Base-by-base conservation (phyloP, 2,113 vertebrate genomes). In the Nothobranchius furzeri region DNA sequence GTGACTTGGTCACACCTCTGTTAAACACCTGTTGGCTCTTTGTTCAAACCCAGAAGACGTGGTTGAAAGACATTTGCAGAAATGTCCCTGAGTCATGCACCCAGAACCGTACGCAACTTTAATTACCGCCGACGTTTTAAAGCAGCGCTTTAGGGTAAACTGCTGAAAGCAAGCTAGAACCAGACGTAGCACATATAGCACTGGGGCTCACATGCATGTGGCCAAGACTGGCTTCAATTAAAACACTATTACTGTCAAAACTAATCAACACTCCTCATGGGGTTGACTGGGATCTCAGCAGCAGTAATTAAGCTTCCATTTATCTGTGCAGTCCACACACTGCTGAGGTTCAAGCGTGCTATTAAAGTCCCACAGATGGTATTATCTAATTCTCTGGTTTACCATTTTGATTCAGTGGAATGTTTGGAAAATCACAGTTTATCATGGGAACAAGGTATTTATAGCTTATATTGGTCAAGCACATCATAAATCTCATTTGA, bases 191-290 rank as follows among this genome's bases (percentile, higher is more conserved):
- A 79, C 83, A 61, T 81, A 79, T 61, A 81, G 72, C 73, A 77
- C 66, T 53, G 17, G 59, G 2, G 56, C 81, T 81, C 81, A 76
- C 85, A 75, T 86, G 70, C 68, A 73, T 88, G 80, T 70, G 82
- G 81, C 83, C 12, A n/a, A 48, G 77, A 43, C 86, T 90, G 88
- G 81, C 82, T 88, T 83, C 81, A 88, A 89, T 90, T 90, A 90
- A 87, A 88, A 85, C 85, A 46, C 86, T 75, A 87, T 89, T 87
- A 89, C 83, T 88, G 90, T 91, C 90, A 91, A 76, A 87, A 75
- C 73, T 73, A 84, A 89, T 92, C 89, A 86, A 87, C 85, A 87
- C 82, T 79, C 75, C 68, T 71, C 56, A 9, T 30, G 56, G 64
- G 71, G 30, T 4, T 30, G 30, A 30, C 1, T 30, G 30, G 30